Evolutionary conservation across 2,797 vertebrate genomes (phyloP).

Genomic region (Sitta carolinensis): DNA sequence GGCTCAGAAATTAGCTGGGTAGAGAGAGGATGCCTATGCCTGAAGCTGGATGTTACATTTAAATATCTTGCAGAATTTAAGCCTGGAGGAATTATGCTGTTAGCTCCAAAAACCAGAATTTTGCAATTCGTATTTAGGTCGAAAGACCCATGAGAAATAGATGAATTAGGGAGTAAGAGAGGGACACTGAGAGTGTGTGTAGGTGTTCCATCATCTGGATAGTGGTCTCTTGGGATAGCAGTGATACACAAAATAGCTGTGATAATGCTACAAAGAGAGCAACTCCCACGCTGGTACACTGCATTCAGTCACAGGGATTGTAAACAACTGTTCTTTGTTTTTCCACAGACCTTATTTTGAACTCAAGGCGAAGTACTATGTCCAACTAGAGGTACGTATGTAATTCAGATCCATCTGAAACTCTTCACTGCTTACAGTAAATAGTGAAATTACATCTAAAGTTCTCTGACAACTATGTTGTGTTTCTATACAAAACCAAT

Average conservation of each 20-base stretch:
- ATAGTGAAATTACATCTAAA: not conserved
- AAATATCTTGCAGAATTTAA: not conserved
- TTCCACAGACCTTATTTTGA: slow-evolving; percentile 93
- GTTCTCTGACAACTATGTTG: not conserved
- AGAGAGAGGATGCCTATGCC: not conserved
- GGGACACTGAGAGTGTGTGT: not conserved
- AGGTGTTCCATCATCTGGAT: not conserved
- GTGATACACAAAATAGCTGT: not conserved
- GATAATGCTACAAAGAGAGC: not conserved
- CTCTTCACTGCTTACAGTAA: not conserved
- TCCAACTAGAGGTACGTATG: slow-evolving; percentile 91
- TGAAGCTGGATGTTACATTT: not conserved
- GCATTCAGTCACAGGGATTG: not conserved
- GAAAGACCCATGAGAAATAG: not conserved
- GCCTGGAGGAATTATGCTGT: not conserved
- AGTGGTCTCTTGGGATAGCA: not conserved
- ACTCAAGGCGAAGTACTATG: slow-evolving; percentile 94
- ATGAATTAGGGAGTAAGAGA: not conserved
- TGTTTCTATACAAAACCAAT: not conserved
- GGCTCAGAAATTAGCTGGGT: not conserved
- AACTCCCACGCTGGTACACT: not conserved
- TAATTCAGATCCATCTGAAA: not conserved
- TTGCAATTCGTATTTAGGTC: not conserved
- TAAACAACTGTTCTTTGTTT: slow-evolving; percentile 19
- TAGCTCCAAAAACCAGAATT: not conserved